A percentile compares a stretch with the other conserved stretches of the same genome.
Conservation (phyloP, 2,113 vertebrate species). For the Myanophis thanlyinensis region DNA sequence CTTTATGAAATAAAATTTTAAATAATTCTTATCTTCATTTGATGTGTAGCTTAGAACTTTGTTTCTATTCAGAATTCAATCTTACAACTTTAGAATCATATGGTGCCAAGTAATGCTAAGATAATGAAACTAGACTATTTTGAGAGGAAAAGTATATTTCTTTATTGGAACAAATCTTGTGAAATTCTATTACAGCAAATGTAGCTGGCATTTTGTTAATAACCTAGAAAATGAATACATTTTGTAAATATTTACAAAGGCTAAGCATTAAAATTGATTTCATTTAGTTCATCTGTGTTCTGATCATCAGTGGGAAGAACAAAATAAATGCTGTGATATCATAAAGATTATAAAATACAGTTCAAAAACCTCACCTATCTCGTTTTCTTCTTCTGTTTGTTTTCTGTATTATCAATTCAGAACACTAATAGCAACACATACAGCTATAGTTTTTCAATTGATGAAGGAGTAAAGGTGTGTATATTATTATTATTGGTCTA, state of each 20-base stretch:
- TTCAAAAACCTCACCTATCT: neutral
- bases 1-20: neutral
- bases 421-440: neutral
- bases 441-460: neutral
- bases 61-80: neutral
- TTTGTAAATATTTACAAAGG: slow-evolving; percentile 40
- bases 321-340: neutral
- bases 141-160: neutral
- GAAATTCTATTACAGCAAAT: neutral
- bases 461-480: neutral
- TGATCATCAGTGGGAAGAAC: slow-evolving; percentile 22
- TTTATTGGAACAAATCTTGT: neutral
- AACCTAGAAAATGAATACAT: neutral
- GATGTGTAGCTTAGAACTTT: neutral
- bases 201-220: neutral
- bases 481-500: slow-evolving; percentile 22
- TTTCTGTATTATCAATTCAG: neutral
- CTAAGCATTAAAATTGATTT: neutral
- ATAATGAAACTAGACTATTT: neutral
- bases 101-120: neutral
- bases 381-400: neutral
- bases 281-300: neutral
- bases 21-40: neutral
- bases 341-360: slow-evolving; percentile 30
- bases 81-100: neutral